Percentiles rank a stretch among this genome's conserved stretches.
Conservation (phyloP, 2,888 invertebrate genomes). For the Charanyca ferruginea region DNA sequence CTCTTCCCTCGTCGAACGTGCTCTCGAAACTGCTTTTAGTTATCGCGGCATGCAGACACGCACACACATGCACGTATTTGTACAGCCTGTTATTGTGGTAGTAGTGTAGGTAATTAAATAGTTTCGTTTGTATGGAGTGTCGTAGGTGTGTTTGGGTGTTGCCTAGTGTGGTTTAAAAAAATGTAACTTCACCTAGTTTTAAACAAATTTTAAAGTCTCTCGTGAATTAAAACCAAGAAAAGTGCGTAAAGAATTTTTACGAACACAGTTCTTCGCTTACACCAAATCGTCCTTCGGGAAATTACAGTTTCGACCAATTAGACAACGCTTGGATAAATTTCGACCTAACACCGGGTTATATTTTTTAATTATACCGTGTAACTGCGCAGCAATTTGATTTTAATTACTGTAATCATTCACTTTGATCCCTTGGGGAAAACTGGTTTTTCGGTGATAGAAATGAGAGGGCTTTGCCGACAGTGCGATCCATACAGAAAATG, state of each 20-base stretch:
- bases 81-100: too few relatives aligned
- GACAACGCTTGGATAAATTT: slow-evolving; percentile 82
- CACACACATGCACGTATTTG: too few relatives aligned
- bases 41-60: too few relatives aligned
- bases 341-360: slow-evolving; percentile 79
- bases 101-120: too few relatives aligned
- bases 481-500: neutral
- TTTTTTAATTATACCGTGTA: slow-evolving; percentile 82
- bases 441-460: slow-evolving; percentile 33
- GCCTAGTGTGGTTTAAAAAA: neutral
- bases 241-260: neutral
- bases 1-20: too few relatives aligned
- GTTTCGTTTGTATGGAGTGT: too few relatives aligned
- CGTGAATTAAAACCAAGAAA: neutral
- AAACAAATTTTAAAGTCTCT: neutral
- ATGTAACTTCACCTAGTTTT: neutral
- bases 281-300: slow-evolving; percentile 81
- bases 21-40: too few relatives aligned
- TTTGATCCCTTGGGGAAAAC: slow-evolving; percentile 59
- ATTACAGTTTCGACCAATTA: slow-evolving; percentile 88
- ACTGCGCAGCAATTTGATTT: slow-evolving; percentile 75
- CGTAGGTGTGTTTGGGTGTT: neutral
- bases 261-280: slow-evolving; percentile 45
- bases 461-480: neutral
- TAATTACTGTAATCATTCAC: slow-evolving; percentile 75